phyloP scores from a whole-genome alignment of 2,888 invertebrate genomes.

The Drosophila silvestris region DNA sequence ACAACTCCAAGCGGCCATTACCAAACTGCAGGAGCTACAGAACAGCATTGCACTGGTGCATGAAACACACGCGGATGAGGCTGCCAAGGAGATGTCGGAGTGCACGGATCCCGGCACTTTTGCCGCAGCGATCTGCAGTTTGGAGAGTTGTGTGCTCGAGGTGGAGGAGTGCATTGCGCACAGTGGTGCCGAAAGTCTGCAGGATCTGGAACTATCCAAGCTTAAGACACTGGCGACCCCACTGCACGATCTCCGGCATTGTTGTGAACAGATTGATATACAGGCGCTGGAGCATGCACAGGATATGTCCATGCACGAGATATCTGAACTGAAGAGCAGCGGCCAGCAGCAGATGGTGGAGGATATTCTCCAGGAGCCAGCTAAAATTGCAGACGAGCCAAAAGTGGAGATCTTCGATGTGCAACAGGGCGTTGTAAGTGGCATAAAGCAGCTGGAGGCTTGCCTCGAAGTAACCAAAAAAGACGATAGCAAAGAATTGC shows the following conservation, averaged over 20 bases:
- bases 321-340: slow-evolving; percentile 87
- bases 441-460: slow-evolving; percentile 81
- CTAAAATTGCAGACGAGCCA: slow-evolving; percentile 37
- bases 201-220: slow-evolving; percentile 62
- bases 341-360: slow-evolving; percentile 66
- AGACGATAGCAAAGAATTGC: slow-evolving; percentile 66
- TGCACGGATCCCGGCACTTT: slow-evolving; percentile 77
- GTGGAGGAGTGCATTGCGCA: slow-evolving; percentile 77
- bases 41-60: slow-evolving; percentile 84
- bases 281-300: slow-evolving; percentile 85
- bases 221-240: slow-evolving; percentile 75
- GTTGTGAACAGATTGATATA: slow-evolving; percentile 79
- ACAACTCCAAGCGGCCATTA: slow-evolving; percentile 75
- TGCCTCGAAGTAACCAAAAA: slow-evolving; percentile 74
- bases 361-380: slow-evolving; percentile 37
- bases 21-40: slow-evolving; percentile 84
- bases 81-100: slow-evolving; percentile 79
- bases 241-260: slow-evolving; percentile 78
- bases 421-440: slow-evolving; percentile 70
- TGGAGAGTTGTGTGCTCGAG: slow-evolving; percentile 80
- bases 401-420: slow-evolving; percentile 57
- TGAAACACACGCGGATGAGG: slow-evolving; percentile 81
- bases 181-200: slow-evolving; percentile 62
- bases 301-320: slow-evolving; percentile 87
- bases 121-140: slow-evolving; percentile 80